phyloP scores from a whole-genome alignment of 2,113 vertebrate species.

The Pomatostomus ruficeps region DNA sequence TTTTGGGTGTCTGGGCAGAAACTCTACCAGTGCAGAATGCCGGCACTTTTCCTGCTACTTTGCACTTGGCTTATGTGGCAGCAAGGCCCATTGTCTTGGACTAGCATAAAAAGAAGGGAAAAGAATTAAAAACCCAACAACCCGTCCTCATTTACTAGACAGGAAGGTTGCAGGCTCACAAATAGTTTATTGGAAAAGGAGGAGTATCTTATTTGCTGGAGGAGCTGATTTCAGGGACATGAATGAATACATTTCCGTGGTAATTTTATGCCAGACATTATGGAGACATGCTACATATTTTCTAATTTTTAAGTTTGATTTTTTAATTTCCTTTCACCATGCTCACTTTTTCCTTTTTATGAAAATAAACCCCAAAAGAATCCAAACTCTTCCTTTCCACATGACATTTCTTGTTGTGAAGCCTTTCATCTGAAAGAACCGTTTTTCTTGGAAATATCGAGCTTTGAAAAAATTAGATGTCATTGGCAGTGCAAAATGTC shows the following conservation, averaged over 20 bases:
- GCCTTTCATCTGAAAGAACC: conserved; percentile 40
- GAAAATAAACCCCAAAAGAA: conserved; percentile 4
- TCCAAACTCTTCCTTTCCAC: background rate
- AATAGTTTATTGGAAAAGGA: background rate
- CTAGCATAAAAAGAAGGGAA: background rate
- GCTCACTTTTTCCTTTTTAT: background rate
- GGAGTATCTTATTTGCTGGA: background rate
- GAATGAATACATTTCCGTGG: background rate
- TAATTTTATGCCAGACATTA: background rate
- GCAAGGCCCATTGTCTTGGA: background rate
- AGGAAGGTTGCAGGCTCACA: background rate
- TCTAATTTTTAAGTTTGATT: background rate
- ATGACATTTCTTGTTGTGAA: conserved; percentile 17
- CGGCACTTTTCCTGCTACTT: background rate
- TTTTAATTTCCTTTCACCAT: background rate
- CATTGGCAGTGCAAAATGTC: background rate
- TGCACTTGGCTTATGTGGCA: background rate
- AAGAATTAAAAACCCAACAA: background rate
- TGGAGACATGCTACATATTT: background rate
- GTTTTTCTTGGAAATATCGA: conserved; percentile 39
- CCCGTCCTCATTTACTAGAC: background rate
- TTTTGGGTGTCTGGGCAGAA: background rate
- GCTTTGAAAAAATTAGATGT: conserved; percentile 44
- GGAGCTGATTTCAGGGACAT: background rate
- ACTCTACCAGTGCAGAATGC: background rate